Conservation (phyloP, 1,140 invertebrate genomes). For the Heliconius himera region DNA sequence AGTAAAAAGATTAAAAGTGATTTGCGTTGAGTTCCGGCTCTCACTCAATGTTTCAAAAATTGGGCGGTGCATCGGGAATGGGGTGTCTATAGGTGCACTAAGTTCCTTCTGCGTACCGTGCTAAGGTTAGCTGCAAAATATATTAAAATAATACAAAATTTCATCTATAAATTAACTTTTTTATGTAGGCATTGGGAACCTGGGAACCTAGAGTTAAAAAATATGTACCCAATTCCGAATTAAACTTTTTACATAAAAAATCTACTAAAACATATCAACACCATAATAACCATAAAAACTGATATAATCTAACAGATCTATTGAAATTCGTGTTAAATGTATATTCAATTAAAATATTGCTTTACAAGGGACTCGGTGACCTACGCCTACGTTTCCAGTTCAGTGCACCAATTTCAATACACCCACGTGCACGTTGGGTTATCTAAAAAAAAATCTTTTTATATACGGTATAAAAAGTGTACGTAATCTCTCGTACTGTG, state of each 20-base stretch:
- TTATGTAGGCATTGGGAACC: no score
- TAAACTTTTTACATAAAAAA: no score
- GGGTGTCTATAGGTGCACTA: no score
- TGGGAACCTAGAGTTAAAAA: background rate
- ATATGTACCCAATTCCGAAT: background rate
- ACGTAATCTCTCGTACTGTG: background rate
- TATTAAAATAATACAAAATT: no score
- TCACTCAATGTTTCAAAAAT: background rate
- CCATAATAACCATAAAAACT: background rate
- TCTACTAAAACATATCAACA: background rate
- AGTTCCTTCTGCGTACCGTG: no score
- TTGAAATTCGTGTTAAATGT: background rate
- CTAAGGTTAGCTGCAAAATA: no score
- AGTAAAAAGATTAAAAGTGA: background rate
- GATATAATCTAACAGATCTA: constrained; percentile 4
- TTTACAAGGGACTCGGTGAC: constrained; percentile 1
- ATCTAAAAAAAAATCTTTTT: constrained; percentile 11
- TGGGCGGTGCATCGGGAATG: no score
- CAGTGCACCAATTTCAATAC: background rate
- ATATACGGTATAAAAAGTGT: no score
- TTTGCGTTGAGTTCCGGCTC: background rate
- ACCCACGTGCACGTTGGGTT: background rate
- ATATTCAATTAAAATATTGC: constrained; percentile 7
- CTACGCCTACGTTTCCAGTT: background rate
- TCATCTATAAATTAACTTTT: no score